Percentiles rank a stretch among this genome's conserved stretches.
Conservation (phyloP, 2,888 invertebrate genomes). For the Acholoe squamosa region DNA sequence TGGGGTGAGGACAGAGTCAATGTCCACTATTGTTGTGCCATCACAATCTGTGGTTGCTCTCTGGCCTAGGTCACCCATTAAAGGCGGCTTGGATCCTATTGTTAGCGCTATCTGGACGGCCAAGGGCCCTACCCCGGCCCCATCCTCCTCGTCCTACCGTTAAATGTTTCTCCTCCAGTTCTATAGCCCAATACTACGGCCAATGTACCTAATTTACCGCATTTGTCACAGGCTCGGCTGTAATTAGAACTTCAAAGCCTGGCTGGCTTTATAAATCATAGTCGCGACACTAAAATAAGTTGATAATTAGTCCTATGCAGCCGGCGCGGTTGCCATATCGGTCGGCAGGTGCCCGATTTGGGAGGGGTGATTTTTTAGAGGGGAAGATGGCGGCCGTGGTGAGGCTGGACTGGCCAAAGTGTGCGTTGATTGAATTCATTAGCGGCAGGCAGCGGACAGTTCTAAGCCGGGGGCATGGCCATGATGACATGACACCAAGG, state of each 20-base stretch:
- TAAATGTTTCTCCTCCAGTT: not conserved
- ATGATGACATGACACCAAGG: slow-evolving; percentile 32
- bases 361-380: slow-evolving; percentile 3
- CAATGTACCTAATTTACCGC: not conserved
- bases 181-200: not conserved
- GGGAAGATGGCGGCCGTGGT: not conserved
- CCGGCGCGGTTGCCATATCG: slow-evolving; percentile 46
- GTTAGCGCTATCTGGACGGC: not conserved
- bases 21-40: too few relatives aligned
- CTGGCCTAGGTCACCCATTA: not conserved
- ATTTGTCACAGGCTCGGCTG: slow-evolving; percentile 40
- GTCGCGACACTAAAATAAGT: slow-evolving; percentile 46
- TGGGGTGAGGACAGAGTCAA: too few relatives aligned
- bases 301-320: slow-evolving; percentile 47
- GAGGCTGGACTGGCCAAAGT: not conserved
- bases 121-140: not conserved
- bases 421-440: slow-evolving; percentile 53
- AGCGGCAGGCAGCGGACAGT: not conserved
- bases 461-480: not conserved
- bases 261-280: not conserved
- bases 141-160: not conserved
- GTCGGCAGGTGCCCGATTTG: slow-evolving; percentile 9
- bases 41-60: too few relatives aligned
- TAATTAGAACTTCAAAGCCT: slow-evolving; percentile 59
- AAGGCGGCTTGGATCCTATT: not conserved